Conservation (phyloP, 2,113 vertebrate genomes). For the Microcebus lehilahytsara region DNA sequence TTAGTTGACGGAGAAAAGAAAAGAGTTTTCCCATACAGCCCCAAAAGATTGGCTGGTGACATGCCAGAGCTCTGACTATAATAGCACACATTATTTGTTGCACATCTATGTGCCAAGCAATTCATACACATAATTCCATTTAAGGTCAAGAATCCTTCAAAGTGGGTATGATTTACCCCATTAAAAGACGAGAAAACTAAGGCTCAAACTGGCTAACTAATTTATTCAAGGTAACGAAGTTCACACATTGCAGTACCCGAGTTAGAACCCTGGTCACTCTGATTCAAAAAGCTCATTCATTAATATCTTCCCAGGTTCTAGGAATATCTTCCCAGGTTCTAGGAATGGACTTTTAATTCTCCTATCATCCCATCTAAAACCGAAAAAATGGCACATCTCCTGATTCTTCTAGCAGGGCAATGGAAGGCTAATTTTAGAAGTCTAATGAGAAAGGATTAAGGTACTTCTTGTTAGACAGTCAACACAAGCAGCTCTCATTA, state of each 20-base stretch:
- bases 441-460: slow-evolving; percentile 62
- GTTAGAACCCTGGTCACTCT: not conserved
- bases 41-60: not conserved
- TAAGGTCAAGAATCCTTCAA: not conserved
- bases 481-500: slow-evolving; percentile 67
- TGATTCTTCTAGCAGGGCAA: slow-evolving; percentile 1
- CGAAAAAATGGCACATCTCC: not conserved
- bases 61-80: not conserved
- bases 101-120: rapidly evolving
- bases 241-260: not conserved
- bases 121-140: not conserved
- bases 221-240: not conserved
- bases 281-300: not conserved
- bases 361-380: not conserved
- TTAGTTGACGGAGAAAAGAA: not conserved
- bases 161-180: not conserved
- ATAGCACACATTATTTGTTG: not conserved
- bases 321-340: not conserved
- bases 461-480: slow-evolving; percentile 52
- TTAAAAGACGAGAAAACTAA: not conserved
- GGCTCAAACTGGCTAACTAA: not conserved
- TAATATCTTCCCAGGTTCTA: not conserved
- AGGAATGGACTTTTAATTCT: not conserved
- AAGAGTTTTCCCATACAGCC: not conserved
- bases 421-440: slow-evolving; percentile 65